phyloP scores from a whole-genome alignment of 2,888 invertebrate genomes.

The Exocentrus adspersus region DNA sequence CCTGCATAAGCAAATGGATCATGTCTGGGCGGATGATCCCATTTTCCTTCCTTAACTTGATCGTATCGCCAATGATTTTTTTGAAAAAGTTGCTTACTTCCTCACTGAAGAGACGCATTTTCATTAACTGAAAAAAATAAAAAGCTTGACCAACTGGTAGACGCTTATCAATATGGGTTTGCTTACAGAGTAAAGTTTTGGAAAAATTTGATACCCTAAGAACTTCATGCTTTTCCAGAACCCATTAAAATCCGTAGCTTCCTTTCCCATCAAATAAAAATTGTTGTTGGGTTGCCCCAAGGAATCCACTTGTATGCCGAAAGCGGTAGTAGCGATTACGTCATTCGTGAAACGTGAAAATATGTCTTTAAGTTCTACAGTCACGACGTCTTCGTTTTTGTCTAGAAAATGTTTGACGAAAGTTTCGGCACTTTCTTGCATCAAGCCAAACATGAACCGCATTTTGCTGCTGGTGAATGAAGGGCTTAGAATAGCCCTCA shows the following conservation, averaged over 20 bases:
- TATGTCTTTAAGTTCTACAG: constrained; percentile 60
- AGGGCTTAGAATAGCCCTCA: constrained; percentile 63
- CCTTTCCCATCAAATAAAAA: constrained; percentile 66
- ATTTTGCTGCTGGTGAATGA: constrained; percentile 65
- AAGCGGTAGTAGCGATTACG: constrained; percentile 67
- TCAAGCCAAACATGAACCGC: constrained; percentile 62
- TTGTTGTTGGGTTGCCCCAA: constrained; percentile 64
- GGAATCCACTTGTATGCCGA: constrained; percentile 68
- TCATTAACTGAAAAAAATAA: constrained; percentile 21
- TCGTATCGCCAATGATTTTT: constrained; percentile 47
- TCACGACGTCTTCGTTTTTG: constrained; percentile 27
- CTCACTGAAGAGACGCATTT: constrained; percentile 44
- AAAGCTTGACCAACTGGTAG: neutral
- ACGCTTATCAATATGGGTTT: neutral
- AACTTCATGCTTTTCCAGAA: constrained; percentile 31
- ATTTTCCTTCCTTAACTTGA: constrained; percentile 45
- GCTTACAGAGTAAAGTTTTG: constrained; percentile 35
- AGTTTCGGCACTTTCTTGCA: constrained; percentile 40
- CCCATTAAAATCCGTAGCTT: constrained; percentile 52
- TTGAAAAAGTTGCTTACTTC: constrained; percentile 43
- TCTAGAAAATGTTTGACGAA: constrained; percentile 37
- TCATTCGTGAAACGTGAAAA: constrained; percentile 63
- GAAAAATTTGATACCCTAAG: constrained; percentile 27
- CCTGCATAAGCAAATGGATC: constrained; percentile 68
- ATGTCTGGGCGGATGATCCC: constrained; percentile 56